phyloP scores from a whole-genome alignment of 2,888 invertebrate species.

The Electrophaes corylata region DNA sequence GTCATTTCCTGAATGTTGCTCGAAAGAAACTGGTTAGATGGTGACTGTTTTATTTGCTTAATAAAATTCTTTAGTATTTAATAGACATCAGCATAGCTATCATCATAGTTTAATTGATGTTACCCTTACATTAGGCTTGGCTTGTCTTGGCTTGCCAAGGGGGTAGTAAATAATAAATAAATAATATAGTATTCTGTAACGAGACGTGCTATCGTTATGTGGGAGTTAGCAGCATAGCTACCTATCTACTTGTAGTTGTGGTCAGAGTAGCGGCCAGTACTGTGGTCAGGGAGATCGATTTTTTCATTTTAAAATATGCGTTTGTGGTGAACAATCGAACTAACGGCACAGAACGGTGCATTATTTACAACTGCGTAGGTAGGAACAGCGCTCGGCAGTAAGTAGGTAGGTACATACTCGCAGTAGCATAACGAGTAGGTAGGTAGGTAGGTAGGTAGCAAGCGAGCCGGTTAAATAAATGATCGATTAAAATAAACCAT shows the following conservation, averaged over 20 bases:
- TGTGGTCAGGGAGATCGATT: constrained; percentile 32
- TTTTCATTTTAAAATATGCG: constrained; percentile 29
- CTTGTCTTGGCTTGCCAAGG: too few species aligned
- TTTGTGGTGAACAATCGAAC: constrained; percentile 18
- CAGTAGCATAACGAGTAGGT: constrained; percentile 1
- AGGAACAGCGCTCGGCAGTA: not conserved
- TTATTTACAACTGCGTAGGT: constrained; percentile 6
- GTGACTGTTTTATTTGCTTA: too few species aligned
- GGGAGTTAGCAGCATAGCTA: too few species aligned
- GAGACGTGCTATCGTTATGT: too few species aligned
- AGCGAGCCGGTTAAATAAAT: constrained; percentile 12
- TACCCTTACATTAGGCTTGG: too few species aligned
- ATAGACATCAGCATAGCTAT: too few species aligned
- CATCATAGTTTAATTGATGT: too few species aligned
- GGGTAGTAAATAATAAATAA: too few species aligned
- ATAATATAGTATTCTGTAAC: too few species aligned
- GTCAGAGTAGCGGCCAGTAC: constrained; percentile 17
- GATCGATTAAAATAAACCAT: constrained; percentile 13
- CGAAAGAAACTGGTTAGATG: too few species aligned
- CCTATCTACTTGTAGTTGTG: not conserved
- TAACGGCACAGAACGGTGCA: constrained; percentile 34
- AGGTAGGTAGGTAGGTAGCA: not conserved
- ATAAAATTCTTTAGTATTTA: too few species aligned
- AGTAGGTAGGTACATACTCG: not conserved
- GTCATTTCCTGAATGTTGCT: too few species aligned